These are phyloP conservation scores for Athripsodes cinereus DNA, from an alignment of 2,888 invertebrate genomes.

Conservation along the genomic window DNA sequence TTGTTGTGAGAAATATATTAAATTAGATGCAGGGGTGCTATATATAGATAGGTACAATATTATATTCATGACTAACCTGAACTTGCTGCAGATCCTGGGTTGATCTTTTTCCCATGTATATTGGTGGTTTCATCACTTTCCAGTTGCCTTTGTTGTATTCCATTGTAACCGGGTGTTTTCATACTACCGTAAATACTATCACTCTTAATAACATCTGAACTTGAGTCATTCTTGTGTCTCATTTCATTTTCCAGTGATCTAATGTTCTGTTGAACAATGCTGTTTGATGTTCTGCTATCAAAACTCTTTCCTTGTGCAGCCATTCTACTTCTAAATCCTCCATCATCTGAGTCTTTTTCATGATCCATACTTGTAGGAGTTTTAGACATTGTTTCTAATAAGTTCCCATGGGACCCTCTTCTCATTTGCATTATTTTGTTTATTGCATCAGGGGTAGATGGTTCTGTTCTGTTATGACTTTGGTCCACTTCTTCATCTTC, in stretches of 20 bases:
- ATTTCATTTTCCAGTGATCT: constrained; percentile 18
- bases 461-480: constrained; percentile 37
- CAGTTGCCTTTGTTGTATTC: constrained; percentile 21
- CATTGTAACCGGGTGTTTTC: constrained; percentile 23
- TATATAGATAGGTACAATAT: no score
- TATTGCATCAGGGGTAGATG: constrained; percentile 40
- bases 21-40: no score
- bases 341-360: constrained; percentile 55
- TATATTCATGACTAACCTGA: constrained; percentile 51
- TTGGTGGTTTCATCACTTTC: constrained; percentile 20
- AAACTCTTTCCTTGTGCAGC: constrained; percentile 40
- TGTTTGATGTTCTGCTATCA: constrained; percentile 29
- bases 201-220: constrained; percentile 19
- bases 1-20: no score
- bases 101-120: constrained; percentile 24
- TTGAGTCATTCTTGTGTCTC: constrained; percentile 21
- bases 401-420: constrained; percentile 56
- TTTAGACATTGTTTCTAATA: constrained; percentile 45
- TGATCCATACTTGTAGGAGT: constrained; percentile 32
- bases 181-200: constrained; percentile 25
- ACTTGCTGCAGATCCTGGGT: constrained; percentile 56
- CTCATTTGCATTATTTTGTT: constrained; percentile 31
- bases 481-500: constrained; percentile 38
- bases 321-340: constrained; percentile 50
- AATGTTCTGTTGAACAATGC: constrained; percentile 18